Evolutionary conservation across 2,113 vertebrate species (phyloP).

Genomic region (Cichladusa arquata): DNA sequence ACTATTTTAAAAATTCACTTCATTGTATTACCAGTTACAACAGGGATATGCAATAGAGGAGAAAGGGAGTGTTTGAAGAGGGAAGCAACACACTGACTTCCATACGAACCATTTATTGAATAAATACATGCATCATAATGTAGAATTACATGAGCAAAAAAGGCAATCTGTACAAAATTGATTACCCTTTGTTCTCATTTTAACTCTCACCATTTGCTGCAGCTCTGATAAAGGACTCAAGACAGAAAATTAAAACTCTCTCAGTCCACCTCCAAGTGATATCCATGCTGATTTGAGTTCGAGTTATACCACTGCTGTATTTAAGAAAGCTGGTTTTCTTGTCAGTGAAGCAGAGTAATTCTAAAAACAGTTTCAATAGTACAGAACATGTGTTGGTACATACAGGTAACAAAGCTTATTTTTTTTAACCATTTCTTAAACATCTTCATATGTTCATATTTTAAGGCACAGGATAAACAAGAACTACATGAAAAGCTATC

Average conservation of each 20-base stretch:
- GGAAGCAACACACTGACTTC: background rate
- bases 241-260: slow-evolving; percentile 12
- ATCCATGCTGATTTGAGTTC: slow-evolving; percentile 2
- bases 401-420: slow-evolving; percentile 37
- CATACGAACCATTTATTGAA: slow-evolving; percentile 73
- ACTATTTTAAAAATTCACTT: background rate
- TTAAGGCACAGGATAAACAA: slow-evolving; percentile 88
- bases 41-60: background rate
- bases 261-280: slow-evolving; percentile 20
- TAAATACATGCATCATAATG: slow-evolving; percentile 75
- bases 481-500: slow-evolving; percentile 60
- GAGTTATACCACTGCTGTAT: background rate
- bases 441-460: slow-evolving; percentile 41
- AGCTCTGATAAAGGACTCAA: slow-evolving; percentile 17
- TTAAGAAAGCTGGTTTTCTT: slow-evolving; percentile 34
- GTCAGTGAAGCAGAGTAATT: slow-evolving; percentile 34
- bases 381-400: slow-evolving; percentile 28
- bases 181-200: slow-evolving; percentile 49
- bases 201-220: slow-evolving; percentile 42
- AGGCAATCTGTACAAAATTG: slow-evolving; percentile 56
- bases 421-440: slow-evolving; percentile 52
- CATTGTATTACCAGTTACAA: background rate
- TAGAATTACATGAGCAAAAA: slow-evolving; percentile 70
- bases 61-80: background rate
- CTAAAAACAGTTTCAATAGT: slow-evolving; percentile 6